phyloP scores from a whole-genome alignment of 2,113 vertebrate genomes.

The Oryctolagus cuniculus region mOryCun1.1 NC_091434.1:2257501-2258000 shows the following conservation, averaged over 20 bases:
- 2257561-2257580: constrained; percentile 90
- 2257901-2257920: neutral
- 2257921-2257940: neutral
- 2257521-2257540: constrained; percentile 88
- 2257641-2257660: constrained; percentile 92
- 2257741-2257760: too few relatives aligned
- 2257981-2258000: neutral
- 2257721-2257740: too few relatives aligned
- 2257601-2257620: constrained; percentile 89
- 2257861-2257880: neutral
- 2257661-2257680: accelerated
- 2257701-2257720: too few relatives aligned
- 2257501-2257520: neutral
- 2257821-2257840: accelerated
- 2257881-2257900: too few relatives aligned
- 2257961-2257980: too few relatives aligned
- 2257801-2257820: accelerated
- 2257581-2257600: constrained; percentile 91
- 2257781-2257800: too few relatives aligned
- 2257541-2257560: constrained; percentile 90
- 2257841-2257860: neutral
- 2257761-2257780: too few relatives aligned
- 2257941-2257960: neutral
- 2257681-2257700: too few relatives aligned
- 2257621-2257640: constrained; percentile 85